These are phyloP conservation scores for Ianthella basta DNA, from an alignment of 37 sponge, comb jelly and placozoan genomes.

Conservation along the genomic window DNA sequence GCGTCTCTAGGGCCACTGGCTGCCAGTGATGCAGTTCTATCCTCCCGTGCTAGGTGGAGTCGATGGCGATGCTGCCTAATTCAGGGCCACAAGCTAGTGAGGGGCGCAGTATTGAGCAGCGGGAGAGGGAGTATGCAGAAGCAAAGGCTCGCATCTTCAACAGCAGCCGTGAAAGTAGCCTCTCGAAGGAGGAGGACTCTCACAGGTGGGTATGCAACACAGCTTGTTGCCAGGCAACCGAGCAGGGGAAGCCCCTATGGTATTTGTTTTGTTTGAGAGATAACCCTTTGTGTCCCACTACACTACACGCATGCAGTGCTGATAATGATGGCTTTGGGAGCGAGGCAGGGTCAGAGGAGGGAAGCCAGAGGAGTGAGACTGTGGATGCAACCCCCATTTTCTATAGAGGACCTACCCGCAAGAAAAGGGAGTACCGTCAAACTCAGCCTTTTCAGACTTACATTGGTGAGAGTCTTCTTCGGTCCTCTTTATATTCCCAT, in stretches of 20 bases:
- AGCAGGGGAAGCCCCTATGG: neutral
- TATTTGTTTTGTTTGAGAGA: neutral
- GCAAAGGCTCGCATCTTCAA: conserved; percentile 86
- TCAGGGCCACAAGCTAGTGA: neutral
- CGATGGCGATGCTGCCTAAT: neutral
- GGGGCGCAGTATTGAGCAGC: conserved; percentile 72
- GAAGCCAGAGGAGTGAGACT: conserved; percentile 1
- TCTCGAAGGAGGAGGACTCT: conserved; percentile 24
- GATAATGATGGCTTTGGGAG: too few species aligned
- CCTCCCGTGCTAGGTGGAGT: neutral
- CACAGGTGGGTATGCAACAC: neutral
- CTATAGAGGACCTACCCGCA: neutral
- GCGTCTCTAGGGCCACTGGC: neutral
- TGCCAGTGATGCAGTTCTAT: neutral
- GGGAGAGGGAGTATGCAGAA: conserved; percentile 83
- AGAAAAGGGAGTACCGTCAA: neutral
- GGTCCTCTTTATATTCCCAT: neutral
- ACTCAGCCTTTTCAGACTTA: neutral
- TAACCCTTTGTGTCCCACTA: neutral
- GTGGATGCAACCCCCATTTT: neutral
- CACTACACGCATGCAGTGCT: too few species aligned
- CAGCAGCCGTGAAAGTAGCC: conserved; percentile 1
- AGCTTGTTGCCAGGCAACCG: conserved; percentile 30
- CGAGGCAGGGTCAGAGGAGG: neutral
- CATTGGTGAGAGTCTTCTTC: neutral